Conservation (phyloP, 2,888 invertebrate species). For the Neoitamus cyanurus region DNA sequence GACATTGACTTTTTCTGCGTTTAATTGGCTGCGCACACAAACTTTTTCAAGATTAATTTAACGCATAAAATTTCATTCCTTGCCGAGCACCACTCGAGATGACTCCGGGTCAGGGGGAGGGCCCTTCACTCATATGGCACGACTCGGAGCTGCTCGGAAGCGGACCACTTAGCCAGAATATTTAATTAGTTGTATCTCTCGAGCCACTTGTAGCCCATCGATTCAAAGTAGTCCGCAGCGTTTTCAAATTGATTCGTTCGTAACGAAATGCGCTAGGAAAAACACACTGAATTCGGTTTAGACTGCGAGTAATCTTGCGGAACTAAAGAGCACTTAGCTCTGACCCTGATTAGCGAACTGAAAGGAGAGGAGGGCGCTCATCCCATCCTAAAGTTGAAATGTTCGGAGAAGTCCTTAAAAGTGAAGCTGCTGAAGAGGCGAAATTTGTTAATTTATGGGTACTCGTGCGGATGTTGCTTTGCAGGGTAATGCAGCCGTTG, state of each 20-base stretch:
- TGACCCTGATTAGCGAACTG: background rate
- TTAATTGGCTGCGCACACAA: background rate
- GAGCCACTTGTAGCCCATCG: background rate
- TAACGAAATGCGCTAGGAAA: background rate
- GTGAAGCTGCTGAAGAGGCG: background rate
- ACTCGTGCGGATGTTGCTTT: background rate
- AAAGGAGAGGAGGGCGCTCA: background rate
- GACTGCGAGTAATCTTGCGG: background rate
- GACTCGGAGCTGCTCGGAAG: background rate
- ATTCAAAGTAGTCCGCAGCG: background rate
- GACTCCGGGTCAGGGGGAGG: background rate
- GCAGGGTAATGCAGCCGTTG: background rate
- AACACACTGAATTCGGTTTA: background rate
- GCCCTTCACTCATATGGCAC: background rate
- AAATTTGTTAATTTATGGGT: background rate
- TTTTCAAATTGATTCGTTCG: background rate
- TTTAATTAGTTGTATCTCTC: background rate
- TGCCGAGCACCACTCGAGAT: background rate
- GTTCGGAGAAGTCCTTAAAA: too few species aligned
- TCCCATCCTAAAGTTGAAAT: background rate
- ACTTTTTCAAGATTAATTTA: background rate
- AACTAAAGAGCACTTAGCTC: background rate
- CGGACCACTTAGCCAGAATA: background rate
- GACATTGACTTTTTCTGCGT: background rate
- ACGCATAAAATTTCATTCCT: background rate